Percentiles rank a stretch among this genome's conserved stretches.
phyloP scores from a whole-genome alignment of 2,797 vertebrate species.

The Parotocinclus haroldoi region DNA sequence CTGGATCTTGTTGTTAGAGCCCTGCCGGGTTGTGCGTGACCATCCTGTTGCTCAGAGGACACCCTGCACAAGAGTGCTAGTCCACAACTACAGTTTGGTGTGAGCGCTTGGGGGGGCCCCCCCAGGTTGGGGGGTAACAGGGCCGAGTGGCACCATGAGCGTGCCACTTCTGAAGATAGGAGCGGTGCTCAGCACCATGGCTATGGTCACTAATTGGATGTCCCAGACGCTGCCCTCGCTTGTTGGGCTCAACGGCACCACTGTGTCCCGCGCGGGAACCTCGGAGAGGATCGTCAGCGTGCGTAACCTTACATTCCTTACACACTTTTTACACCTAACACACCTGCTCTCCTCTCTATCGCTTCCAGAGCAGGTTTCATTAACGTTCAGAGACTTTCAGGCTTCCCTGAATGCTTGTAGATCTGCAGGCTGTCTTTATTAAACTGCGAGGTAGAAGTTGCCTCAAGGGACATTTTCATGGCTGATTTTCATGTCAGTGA shows the following conservation, averaged over 20 bases:
- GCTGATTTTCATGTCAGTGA: not conserved
- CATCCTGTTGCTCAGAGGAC: slow-evolving; percentile 8
- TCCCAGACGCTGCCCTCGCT: slow-evolving; percentile 91
- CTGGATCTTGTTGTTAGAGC: slow-evolving; percentile 60
- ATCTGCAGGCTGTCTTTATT: not conserved
- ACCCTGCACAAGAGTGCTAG: slow-evolving; percentile 23
- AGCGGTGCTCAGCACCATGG: slow-evolving; percentile 96
- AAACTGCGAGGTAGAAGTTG: not conserved
- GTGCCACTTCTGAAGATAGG: slow-evolving; percentile 93
- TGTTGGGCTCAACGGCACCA: slow-evolving; percentile 88
- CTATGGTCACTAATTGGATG: slow-evolving; percentile 98
- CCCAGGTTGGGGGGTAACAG: slow-evolving; percentile 47
- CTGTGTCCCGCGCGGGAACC: slow-evolving; percentile 79
- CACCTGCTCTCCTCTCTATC: not conserved
- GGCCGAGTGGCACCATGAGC: slow-evolving; percentile 75
- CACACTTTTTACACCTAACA: not conserved
- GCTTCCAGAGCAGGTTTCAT: not conserved
- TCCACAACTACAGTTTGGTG: slow-evolving; percentile 50
- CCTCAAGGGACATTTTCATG: not conserved
- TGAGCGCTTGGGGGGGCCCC: slow-evolving; percentile 28
- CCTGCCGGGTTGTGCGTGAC: slow-evolving; percentile 35
- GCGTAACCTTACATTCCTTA: slow-evolving; percentile 59
- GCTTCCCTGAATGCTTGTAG: not conserved
- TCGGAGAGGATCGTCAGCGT: slow-evolving; percentile 90
- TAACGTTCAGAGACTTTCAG: too few species aligned